phyloP scores from a whole-genome alignment of 2,888 invertebrate genomes.

The Tribolium freemani region DNA sequence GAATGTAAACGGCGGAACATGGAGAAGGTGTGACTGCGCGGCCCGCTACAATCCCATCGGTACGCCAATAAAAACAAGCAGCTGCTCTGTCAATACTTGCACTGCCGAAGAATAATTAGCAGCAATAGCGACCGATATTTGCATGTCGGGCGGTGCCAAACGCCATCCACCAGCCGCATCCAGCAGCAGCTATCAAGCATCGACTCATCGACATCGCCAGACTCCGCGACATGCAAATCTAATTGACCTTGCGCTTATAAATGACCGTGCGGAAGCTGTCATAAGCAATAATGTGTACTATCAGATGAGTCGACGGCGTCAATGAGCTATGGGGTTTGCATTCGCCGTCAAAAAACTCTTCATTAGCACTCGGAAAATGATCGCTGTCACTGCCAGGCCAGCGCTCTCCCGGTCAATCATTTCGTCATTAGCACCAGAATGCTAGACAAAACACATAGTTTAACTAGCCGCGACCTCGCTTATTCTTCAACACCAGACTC shows the following conservation, averaged over 20 bases:
- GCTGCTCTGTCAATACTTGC: constrained; percentile 66
- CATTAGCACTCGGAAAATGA: constrained; percentile 69
- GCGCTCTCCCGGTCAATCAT: constrained; percentile 65
- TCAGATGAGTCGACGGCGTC: constrained; percentile 64
- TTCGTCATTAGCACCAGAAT: constrained; percentile 61
- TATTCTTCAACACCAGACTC: constrained; percentile 45
- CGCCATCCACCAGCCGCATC: constrained; percentile 41
- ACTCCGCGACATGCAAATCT: constrained; percentile 62
- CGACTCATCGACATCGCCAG: constrained; percentile 26
- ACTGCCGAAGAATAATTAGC: constrained; percentile 65
- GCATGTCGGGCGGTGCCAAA: constrained; percentile 54
- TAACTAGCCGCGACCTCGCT: constrained; percentile 48
- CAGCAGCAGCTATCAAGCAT: constrained; percentile 23
- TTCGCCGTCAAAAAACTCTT: constrained; percentile 67
- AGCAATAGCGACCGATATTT: constrained; percentile 60
- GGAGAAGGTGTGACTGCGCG: constrained; percentile 68
- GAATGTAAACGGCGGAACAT: constrained; percentile 68
- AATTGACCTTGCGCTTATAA: constrained; percentile 68
- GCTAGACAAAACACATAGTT: constrained; percentile 58
- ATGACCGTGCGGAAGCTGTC: constrained; percentile 67
- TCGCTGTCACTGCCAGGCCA: constrained; percentile 65
- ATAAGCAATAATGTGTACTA: constrained; percentile 67
- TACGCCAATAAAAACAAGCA: constrained; percentile 66
- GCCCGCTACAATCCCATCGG: constrained; percentile 64
- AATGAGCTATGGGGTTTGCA: constrained; percentile 66